Evolutionary conservation across 2,888 invertebrate species (phyloP).

Genomic region (Poecilobothrus nobilitatus): DNA sequence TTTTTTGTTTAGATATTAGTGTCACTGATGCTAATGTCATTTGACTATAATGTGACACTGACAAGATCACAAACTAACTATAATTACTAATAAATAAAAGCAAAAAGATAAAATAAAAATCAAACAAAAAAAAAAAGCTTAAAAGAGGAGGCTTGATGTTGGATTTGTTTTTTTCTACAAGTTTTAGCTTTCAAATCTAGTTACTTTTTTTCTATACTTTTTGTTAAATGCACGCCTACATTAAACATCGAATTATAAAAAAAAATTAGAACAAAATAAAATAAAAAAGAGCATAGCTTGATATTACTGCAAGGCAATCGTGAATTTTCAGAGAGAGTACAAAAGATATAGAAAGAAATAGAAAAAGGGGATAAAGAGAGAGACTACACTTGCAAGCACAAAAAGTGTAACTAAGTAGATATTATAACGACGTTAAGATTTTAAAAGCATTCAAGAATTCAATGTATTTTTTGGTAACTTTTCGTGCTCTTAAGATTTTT

Average conservation of each 20-base stretch:
- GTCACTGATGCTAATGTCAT: conserved; percentile 6
- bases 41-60: background rate
- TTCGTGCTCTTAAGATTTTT: too few relatives aligned
- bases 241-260: background rate
- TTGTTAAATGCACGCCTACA: background rate
- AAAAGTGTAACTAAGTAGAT: too few relatives aligned
- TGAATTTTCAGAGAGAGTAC: background rate
- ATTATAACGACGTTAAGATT: too few relatives aligned
- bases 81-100: background rate
- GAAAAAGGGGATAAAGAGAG: background rate
- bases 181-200: background rate
- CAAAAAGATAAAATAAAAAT: background rate
- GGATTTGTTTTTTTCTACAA: too few relatives aligned
- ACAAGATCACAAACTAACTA: background rate
- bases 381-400: too few relatives aligned
- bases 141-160: background rate
- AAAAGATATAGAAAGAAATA: background rate
- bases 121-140: background rate
- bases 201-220: background rate
- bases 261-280: background rate
- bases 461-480: too few relatives aligned
- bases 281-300: too few relatives aligned
- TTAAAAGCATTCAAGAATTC: too few relatives aligned
- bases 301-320: background rate
- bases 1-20: background rate